Percentiles rank a stretch among this genome's conserved stretches.
Evolutionary conservation across 2,888 invertebrate species (phyloP).

Genomic region (Machimus rusticus): DNA sequence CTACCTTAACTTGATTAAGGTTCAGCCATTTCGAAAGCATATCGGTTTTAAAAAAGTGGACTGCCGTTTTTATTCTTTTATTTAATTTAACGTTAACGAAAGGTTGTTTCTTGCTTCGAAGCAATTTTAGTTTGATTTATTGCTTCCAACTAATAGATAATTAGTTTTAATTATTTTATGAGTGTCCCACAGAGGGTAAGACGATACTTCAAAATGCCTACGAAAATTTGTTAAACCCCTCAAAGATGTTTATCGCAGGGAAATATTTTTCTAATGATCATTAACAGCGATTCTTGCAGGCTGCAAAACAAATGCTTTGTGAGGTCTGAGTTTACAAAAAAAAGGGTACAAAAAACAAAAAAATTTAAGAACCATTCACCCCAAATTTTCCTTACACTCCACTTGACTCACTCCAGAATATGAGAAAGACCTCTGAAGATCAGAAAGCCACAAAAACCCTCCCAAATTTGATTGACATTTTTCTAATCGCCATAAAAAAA

Average conservation of each 20-base stretch:
- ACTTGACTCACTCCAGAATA: not conserved
- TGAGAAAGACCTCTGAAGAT: not conserved
- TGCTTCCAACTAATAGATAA: not conserved
- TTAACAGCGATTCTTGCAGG: not conserved
- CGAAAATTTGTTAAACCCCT: not conserved
- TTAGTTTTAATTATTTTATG: not conserved
- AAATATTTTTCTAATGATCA: not conserved
- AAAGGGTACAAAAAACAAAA: not conserved
- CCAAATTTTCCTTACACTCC: not conserved
- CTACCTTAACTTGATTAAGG: not conserved
- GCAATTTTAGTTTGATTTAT: not conserved
- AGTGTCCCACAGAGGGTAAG: not conserved
- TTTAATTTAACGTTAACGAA: not conserved
- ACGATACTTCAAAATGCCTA: not conserved
- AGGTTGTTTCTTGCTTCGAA: not conserved
- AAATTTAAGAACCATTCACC: not conserved
- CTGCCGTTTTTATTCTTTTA: not conserved
- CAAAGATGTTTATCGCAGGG: not conserved
- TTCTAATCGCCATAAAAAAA: conserved; percentile 9
- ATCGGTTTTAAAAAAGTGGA: not conserved
- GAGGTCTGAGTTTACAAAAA: not conserved
- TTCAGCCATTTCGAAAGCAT: not conserved
- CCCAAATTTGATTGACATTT: conserved; percentile 30
- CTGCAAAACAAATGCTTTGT: not conserved
- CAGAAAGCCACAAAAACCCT: not conserved